A percentile compares a stretch with the other conserved stretches of the same genome.
Evolutionary conservation across 1,140 invertebrate genomes (phyloP).

Genomic region (Panagrolaimus sp.): DNA sequence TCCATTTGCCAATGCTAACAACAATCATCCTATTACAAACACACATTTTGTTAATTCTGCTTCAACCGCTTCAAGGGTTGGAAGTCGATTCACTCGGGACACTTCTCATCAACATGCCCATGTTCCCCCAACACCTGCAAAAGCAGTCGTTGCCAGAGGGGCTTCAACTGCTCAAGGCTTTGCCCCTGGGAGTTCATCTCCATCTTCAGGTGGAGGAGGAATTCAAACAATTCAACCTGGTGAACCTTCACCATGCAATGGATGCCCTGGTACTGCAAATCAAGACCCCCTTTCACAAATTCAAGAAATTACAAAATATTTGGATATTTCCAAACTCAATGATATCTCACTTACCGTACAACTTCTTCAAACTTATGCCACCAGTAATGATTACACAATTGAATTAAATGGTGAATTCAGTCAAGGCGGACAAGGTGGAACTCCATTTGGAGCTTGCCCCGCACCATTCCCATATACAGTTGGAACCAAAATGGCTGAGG

Average conservation of each 20-base stretch:
- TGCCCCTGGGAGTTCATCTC: background rate
- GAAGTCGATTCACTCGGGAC: too few relatives aligned
- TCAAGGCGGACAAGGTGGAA: slow-evolving; percentile 44
- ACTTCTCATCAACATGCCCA: too few relatives aligned
- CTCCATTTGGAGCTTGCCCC: slow-evolving; percentile 57
- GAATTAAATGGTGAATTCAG: slow-evolving; percentile 56
- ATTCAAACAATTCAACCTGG: background rate
- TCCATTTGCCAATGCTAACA: too few relatives aligned
- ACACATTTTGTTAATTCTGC: too few relatives aligned
- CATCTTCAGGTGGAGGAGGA: background rate
- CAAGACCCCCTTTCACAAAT: slow-evolving; percentile 18
- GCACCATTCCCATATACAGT: slow-evolving; percentile 49
- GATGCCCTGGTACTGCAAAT: slow-evolving; percentile 33
- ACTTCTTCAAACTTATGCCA: slow-evolving; percentile 56
- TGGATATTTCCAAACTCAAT: slow-evolving; percentile 41
- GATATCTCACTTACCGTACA: slow-evolving; percentile 55
- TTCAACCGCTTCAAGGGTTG: too few relatives aligned
- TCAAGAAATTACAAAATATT: slow-evolving; percentile 17
- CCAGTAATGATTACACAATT: slow-evolving; percentile 54
- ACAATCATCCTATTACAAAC: too few relatives aligned
- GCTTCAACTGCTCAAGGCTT: too few relatives aligned
- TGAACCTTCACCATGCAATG: slow-evolving; percentile 30
- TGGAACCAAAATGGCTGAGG: slow-evolving; percentile 56
- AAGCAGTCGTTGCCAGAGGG: too few relatives aligned
- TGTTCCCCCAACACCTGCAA: too few relatives aligned